A percentile compares a stretch with the other conserved stretches of the same genome.
phyloP scores from a whole-genome alignment of 2,888 invertebrate species.

The Apamea anceps region DNA sequence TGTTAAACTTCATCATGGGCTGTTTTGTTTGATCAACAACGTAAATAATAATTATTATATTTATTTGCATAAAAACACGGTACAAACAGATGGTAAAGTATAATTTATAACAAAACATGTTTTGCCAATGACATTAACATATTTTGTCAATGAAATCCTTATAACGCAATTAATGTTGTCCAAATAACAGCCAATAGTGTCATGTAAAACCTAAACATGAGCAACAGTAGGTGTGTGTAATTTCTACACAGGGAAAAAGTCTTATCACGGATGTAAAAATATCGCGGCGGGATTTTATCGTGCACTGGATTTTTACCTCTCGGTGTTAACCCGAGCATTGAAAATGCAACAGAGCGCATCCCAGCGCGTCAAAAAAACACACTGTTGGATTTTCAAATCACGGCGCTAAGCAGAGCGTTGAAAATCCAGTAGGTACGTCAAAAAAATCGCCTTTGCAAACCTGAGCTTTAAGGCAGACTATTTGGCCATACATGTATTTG shows the following conservation, averaged over 20 bases:
- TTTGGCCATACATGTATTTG: too few species aligned
- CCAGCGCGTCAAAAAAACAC: too few species aligned
- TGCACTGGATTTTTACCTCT: background rate
- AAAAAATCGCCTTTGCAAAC: background rate
- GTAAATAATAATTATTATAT: too few species aligned
- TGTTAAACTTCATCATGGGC: background rate
- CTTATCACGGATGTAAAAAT: background rate
- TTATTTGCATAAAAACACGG: too few species aligned
- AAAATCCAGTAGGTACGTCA: background rate
- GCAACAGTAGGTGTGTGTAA: background rate
- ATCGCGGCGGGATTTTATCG: background rate
- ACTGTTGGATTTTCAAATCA: background rate
- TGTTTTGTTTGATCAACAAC: background rate
- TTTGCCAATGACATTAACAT: too few species aligned
- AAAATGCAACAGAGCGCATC: background rate
- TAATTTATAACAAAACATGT: too few species aligned
- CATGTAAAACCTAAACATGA: background rate
- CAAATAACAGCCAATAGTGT: background rate
- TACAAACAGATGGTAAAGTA: too few species aligned
- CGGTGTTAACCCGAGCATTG: background rate
- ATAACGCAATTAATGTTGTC: too few species aligned
- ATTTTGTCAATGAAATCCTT: too few species aligned
- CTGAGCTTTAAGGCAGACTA: too few species aligned
- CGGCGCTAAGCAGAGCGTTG: background rate
- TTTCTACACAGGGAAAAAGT: background rate